Percentiles rank a stretch among this genome's conserved stretches.
Evolutionary conservation across 2,113 vertebrate genomes (phyloP).

Genomic region (Rhegmatorhina hoffmannsi): DNA sequence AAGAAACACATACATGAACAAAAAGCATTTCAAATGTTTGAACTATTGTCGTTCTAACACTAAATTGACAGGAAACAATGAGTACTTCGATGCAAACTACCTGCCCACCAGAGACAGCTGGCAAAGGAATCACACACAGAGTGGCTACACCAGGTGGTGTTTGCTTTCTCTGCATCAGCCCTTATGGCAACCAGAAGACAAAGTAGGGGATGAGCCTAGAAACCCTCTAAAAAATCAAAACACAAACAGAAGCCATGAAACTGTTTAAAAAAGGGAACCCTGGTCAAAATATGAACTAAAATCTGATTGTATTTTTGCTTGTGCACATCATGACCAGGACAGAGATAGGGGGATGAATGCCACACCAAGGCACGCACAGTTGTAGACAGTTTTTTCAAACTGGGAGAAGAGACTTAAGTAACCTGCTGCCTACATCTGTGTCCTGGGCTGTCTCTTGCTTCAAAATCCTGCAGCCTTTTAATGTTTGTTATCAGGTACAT

Average conservation of each 20-base stretch:
- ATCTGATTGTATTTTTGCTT: background rate
- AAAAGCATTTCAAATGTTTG: background rate
- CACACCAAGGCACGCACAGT: background rate
- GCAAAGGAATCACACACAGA: background rate
- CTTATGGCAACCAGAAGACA: background rate
- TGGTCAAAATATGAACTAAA: background rate
- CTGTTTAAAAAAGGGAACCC: background rate
- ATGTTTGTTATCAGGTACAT: background rate
- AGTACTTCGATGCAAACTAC: background rate
- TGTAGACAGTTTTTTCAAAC: background rate
- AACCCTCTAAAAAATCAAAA: background rate
- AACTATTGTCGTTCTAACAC: background rate
- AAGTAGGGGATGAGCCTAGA: background rate
- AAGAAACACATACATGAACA: background rate
- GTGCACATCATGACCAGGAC: background rate
- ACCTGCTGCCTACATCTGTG: fast-evolving
- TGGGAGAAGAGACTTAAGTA: background rate
- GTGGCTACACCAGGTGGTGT: background rate
- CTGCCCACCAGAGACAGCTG: background rate
- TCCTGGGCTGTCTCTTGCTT: background rate
- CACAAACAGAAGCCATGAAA: background rate
- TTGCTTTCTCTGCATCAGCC: background rate
- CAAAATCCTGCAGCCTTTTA: background rate
- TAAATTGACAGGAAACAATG: background rate
- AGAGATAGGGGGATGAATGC: background rate